phyloP scores from a whole-genome alignment of 1,140 invertebrate species.

The Tetragnatha versicolor region DNA sequence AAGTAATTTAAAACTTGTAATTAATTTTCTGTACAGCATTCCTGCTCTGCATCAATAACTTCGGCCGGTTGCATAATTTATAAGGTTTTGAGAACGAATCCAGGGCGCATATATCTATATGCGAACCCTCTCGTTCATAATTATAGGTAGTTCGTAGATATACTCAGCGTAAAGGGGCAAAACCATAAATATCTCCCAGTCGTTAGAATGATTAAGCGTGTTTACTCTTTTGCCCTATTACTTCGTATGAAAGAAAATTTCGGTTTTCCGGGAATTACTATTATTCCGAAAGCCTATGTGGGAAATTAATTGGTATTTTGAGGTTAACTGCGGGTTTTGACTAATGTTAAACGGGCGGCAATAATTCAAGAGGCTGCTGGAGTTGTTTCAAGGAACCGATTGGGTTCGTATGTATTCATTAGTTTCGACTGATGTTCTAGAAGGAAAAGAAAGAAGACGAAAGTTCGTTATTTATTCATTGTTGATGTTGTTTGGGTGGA shows the following conservation, averaged over 20 bases:
- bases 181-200: neutral
- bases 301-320: constrained; percentile 1
- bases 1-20: constrained; percentile 24
- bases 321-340: neutral
- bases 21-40: neutral
- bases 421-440: no score
- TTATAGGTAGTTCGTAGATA: no score
- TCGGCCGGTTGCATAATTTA: neutral
- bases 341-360: neutral
- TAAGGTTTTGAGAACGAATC: neutral
- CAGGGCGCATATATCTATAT: neutral
- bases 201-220: constrained; percentile 6
- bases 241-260: neutral
- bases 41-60: neutral
- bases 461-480: no score
- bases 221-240: neutral
- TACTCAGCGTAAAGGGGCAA: neutral
- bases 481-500: no score
- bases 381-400: no score
- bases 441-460: no score
- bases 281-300: neutral
- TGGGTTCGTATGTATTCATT: no score
- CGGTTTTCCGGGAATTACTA: neutral
- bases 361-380: neutral
- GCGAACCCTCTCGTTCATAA: neutral